phyloP scores from a whole-genome alignment of 2,888 invertebrate genomes.

The Entomobrya multifasciata region DNA sequence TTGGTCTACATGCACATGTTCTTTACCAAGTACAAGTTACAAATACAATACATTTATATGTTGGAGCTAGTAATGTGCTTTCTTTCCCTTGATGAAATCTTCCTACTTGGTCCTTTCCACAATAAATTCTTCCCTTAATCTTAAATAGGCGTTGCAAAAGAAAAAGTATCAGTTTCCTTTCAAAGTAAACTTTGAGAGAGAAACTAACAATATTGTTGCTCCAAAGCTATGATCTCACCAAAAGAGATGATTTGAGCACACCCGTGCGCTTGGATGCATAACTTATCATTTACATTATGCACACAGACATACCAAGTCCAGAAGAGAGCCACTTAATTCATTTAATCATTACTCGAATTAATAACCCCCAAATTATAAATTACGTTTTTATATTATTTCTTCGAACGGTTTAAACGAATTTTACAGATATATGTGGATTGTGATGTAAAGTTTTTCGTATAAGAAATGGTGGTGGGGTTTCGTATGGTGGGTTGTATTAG shows the following conservation, averaged over 20 bases:
- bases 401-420: too few species aligned
- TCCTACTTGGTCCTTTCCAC: constrained; percentile 8
- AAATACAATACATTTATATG: neutral
- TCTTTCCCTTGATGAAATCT: constrained; percentile 25
- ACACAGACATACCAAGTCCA: neutral
- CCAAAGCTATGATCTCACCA: neutral
- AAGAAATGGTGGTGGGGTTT: neutral
- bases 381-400: neutral
- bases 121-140: constrained; percentile 7
- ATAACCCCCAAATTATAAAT: constrained; percentile 42
- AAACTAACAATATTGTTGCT: neutral
- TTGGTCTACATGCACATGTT: constrained; percentile 34
- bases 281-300: neutral
- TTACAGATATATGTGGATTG: neutral
- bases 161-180: constrained; percentile 7
- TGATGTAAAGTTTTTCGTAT: neutral
- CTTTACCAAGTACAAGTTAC: constrained; percentile 40
- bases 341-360: constrained; percentile 49
- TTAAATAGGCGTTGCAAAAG: neutral
- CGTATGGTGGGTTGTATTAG: neutral
- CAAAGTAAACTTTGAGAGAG: neutral
- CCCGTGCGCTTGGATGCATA: neutral
- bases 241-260: neutral
- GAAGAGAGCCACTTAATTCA: constrained; percentile 31
- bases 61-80: neutral